Base-by-base conservation (phyloP, 2,113 vertebrate genomes). In the Merops nubicus region DNA sequence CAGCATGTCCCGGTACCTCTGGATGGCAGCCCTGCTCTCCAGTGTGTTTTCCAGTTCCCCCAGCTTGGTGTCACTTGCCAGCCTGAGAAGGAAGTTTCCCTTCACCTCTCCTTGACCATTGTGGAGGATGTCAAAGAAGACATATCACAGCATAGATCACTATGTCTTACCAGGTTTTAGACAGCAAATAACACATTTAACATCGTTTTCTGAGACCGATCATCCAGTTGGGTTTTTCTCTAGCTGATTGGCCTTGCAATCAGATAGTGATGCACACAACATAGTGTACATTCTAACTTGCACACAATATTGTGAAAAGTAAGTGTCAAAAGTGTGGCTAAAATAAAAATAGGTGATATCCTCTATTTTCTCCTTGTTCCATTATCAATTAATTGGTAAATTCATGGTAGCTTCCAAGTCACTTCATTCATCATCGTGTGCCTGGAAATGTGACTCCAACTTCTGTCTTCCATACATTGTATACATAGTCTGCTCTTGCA, bases 121-220 rank as follows among this genome's bases (percentile, higher is more conserved):
- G 2, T 38, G 4, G 17, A 76, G 62, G 12, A 12, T 26, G 15
- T 42, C 62, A 67, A 77, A 48, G 2, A 65, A 54, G 15, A 31
- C 5, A 5, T 0, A 0, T 28, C 9, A 43, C 1, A 0, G 18
- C 31, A 48, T 15, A 73, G 15, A 19, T 12, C 10, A 28, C 4
- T 12, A 2, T 5, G 7, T n/a, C 11, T 38, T 51, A 54, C 10
- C 26, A 36, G 25, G 9, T 53, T 65, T 67, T 47, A 78, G 17
- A 11, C 3, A 77, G 20, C 16, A 10, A 5, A 12, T 3, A 43
- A n/a, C 1, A 2, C 6, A 8, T 29, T 76, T 51, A 10, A 8
- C 2, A 11, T 4, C 18, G 14, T 6, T 56, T 1, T 6, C 15
- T 45, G 29, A 73, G 22, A 72, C 7, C 23, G 79, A 5, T 9